Percentiles rank a stretch among this genome's conserved stretches.
These are phyloP conservation scores for Macroglossus sobrinus DNA, from an alignment of 2,113 vertebrate species.

Conservation along the genomic window DNA sequence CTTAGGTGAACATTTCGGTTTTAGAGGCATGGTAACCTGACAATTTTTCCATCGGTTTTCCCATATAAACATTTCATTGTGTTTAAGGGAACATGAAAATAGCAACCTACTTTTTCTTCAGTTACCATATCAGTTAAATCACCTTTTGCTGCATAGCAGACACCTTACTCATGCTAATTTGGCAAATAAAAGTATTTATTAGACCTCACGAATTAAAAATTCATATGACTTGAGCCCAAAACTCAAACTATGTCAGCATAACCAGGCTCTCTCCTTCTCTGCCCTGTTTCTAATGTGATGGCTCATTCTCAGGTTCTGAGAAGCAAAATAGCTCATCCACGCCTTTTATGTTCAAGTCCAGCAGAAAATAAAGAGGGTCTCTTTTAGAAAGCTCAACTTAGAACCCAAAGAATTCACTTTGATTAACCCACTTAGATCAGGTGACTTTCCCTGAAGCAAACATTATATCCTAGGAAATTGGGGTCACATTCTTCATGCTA, in stretches of 20 bases:
- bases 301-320: not conserved
- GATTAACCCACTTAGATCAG: not conserved
- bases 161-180: not conserved
- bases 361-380: not conserved
- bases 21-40: not conserved
- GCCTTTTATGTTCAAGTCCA: not conserved
- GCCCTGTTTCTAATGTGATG: not conserved
- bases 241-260: not conserved
- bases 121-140: not conserved
- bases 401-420: not conserved
- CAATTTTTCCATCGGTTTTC: not conserved
- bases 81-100: not conserved
- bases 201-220: slow-evolving; percentile 8
- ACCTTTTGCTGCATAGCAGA: not conserved
- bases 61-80: not conserved
- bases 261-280: not conserved
- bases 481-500: not conserved
- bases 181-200: not conserved
- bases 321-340: not conserved
- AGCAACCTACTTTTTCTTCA: not conserved
- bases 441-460: not conserved
- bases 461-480: not conserved
- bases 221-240: not conserved
- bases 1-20: not conserved
- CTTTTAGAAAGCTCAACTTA: not conserved